Percentiles rank a stretch among this genome's conserved stretches.
These are phyloP conservation scores for Phrynocephalus guinanensis DNA, from an alignment of 2,797 vertebrate species.

Conservation along the genomic window DNA sequence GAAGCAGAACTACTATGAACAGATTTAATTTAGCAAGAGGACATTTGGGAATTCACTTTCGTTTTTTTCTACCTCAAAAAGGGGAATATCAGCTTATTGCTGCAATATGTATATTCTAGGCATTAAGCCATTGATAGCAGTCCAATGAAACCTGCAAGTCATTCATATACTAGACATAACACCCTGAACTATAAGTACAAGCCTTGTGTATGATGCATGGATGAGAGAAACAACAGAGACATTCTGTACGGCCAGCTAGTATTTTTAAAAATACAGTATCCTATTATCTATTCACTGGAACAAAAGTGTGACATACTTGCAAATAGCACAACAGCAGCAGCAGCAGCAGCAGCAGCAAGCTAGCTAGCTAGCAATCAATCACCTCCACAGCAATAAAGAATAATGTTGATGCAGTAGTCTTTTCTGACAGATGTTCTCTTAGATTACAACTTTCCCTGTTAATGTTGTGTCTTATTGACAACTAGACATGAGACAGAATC, in stretches of 20 bases:
- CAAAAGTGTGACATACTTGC: slow-evolving; percentile 38
- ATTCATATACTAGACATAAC: slow-evolving; percentile 38
- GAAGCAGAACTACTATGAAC: not conserved
- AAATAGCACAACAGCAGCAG: not conserved
- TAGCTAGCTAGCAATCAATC: slow-evolving; percentile 17
- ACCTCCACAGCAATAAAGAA: not conserved
- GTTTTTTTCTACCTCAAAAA: not conserved
- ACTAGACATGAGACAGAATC: slow-evolving; percentile 40
- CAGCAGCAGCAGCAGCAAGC: no score
- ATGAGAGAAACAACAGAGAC: slow-evolving; percentile 55
- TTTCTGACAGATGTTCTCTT: not conserved
- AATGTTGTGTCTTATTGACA: not conserved
- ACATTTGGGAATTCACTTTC: not conserved
- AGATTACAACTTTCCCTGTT: not conserved
- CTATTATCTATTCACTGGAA: slow-evolving; percentile 38
- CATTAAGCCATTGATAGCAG: not conserved
- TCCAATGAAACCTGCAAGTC: slow-evolving; percentile 43
- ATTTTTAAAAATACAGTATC: slow-evolving; percentile 49
- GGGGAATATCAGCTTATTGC: not conserved
- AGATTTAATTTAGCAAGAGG: slow-evolving; percentile 9
- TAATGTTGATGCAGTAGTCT: no score
- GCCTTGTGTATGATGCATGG: slow-evolving; percentile 45
- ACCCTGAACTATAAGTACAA: slow-evolving; percentile 16
- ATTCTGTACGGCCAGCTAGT: slow-evolving; percentile 52
- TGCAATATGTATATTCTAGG: not conserved